Base-by-base conservation (phyloP, 2,113 vertebrate genomes). In the Empidonax traillii region DNA sequence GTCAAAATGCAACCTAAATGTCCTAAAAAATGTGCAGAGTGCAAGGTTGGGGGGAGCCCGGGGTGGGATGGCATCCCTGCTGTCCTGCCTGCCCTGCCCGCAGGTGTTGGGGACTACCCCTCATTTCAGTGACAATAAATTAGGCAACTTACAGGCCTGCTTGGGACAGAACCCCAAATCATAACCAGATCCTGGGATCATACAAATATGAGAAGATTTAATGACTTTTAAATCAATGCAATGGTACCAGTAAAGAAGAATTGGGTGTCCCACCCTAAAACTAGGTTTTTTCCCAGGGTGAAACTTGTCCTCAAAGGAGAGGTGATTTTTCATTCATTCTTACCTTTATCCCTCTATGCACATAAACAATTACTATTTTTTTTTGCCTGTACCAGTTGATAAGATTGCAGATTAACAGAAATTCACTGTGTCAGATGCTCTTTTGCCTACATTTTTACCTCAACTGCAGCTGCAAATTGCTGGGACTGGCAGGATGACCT, bases 401-500 rank as follows among this genome's bases (percentile, higher is more conserved):
- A 62, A 66, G 68, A 28, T 43, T 68, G 46, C 43, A 53, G 58
- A 44, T 87, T 92, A 93, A 35, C n/a, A 94, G 71, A 65, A 71
- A 68, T 39, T 14, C 12, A 12, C 37, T 27, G 28, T 73, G 85
- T 90, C 87, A 82, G 73, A 88, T 77, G 59, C 24, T 59, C 30
- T 78, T 88, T 88, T 68, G 67, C 80, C 28, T 58, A 47, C 52
- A 72, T 92, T 59, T 85, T 92, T 96, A 81, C 83, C 84, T 85
- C 46, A 41, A 91, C 49, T 9, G 18, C 63, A 71, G 76, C 69
- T 92, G 83, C 72, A 83, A 69, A 55, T 51, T 53, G 77, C 31
- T 91, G 71, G 49, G 74, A 72, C 78, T 82, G 77, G 76, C 78
- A 88, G 83, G 39, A 71, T 95, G 96, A 94, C 93, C 92, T 94